These are phyloP conservation scores for Scotopteryx bipunctaria DNA, from an alignment of 2,888 invertebrate species.

Conservation along the genomic window DNA sequence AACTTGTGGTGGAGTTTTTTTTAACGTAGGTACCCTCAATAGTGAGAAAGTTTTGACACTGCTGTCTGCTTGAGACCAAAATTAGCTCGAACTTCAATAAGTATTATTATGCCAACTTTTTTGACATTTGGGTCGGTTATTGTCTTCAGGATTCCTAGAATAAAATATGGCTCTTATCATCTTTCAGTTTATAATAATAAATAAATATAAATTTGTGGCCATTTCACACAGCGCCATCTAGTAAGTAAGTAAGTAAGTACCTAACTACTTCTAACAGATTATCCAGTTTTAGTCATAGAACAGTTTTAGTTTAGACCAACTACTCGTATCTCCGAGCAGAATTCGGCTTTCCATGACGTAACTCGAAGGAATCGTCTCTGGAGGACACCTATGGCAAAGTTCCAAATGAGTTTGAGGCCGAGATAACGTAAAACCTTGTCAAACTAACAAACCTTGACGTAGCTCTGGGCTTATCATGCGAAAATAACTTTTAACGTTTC, in stretches of 20 bases:
- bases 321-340: background rate
- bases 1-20: constrained; percentile 44
- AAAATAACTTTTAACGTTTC: constrained; percentile 1
- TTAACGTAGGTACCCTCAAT: constrained; percentile 31
- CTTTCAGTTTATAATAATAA: no score
- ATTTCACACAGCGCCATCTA: no score
- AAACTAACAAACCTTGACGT: constrained; percentile 16
- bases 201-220: no score
- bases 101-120: no score
- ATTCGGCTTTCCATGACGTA: constrained; percentile 34
- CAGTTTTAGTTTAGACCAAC: no score
- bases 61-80: constrained; percentile 21
- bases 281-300: no score
- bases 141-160: no score
- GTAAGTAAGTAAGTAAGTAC: no score
- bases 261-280: no score
- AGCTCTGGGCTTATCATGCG: background rate
- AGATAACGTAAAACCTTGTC: constrained; percentile 42
- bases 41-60: constrained; percentile 34
- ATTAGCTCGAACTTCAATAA: no score
- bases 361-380: constrained; percentile 32
- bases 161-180: no score
- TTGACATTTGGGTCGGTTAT: no score
- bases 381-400: constrained; percentile 45
- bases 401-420: constrained; percentile 48